Conservation (phyloP, 2,888 invertebrate species). For the Metallyticus violacea region DNA sequence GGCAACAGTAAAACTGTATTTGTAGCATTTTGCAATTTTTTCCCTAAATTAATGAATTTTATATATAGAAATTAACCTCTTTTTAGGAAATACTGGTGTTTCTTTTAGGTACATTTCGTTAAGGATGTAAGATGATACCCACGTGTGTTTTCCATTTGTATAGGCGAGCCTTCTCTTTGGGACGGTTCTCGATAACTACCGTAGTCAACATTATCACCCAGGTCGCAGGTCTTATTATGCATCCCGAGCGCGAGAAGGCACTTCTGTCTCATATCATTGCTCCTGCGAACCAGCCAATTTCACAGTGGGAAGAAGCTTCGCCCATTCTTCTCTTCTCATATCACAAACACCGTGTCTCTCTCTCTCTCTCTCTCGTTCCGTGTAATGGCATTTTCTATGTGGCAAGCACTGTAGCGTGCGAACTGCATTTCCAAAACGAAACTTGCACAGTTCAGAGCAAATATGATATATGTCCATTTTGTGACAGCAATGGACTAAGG, state of each 20-base stretch:
- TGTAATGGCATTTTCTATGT: background rate
- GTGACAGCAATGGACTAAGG: background rate
- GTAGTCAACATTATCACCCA: background rate
- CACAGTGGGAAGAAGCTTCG: constrained; percentile 16
- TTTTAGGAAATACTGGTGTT: no score
- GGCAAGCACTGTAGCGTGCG: background rate
- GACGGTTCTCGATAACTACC: no score
- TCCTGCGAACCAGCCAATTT: constrained; percentile 27
- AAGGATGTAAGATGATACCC: no score
- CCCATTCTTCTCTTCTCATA: background rate
- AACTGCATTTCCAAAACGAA: background rate
- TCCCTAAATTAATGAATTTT: no score
- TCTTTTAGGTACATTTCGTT: no score
- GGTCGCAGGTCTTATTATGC: background rate
- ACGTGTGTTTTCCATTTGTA: no score
- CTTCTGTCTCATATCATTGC: constrained; percentile 4
- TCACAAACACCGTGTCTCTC: constrained; percentile 3
- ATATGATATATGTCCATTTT: background rate
- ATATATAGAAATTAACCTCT: no score
- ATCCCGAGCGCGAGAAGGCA: background rate
- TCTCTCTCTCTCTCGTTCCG: no score
- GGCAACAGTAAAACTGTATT: no score
- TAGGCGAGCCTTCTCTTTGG: no score
- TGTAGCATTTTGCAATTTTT: no score
- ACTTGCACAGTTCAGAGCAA: background rate